Percentiles rank a stretch among this genome's conserved stretches.
Conservation (phyloP, 2,888 invertebrate species). For the Caenorhabditis angaria region DNA sequence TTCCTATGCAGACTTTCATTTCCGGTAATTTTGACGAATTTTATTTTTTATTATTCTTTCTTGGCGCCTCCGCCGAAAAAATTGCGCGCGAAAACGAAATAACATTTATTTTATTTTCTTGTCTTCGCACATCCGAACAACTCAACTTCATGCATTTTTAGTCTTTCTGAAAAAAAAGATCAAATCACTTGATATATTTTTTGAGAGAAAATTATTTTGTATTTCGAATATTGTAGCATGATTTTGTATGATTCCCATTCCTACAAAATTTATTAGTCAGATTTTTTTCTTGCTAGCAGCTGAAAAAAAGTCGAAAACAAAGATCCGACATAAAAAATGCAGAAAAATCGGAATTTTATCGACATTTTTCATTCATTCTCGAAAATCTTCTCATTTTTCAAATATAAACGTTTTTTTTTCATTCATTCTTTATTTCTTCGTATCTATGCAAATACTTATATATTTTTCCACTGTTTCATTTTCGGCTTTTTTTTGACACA, state of each 20-base stretch:
- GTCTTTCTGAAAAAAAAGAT: no score
- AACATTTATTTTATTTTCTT: slow-evolving; percentile 1
- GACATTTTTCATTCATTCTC: neutral
- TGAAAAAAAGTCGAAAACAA: no score
- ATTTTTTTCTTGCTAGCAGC: no score
- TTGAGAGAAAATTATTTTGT: neutral
- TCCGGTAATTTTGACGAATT: neutral
- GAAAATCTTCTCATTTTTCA: neutral
- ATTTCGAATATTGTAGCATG: neutral
- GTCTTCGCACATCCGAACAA: neutral
- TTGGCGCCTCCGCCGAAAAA: neutral
- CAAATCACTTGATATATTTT: neutral
- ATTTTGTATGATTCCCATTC: no score
- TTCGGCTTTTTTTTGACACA: no score
- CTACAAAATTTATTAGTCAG: no score
- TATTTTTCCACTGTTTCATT: no score
- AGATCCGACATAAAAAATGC: neutral
- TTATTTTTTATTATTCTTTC: no score
- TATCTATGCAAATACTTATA: no score
- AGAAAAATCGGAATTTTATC: neutral
- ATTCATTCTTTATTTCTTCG: no score
- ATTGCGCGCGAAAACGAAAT: neutral
- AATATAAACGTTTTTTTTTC: neutral
- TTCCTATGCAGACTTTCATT: neutral
- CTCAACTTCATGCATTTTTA: no score